A percentile compares a stretch with the other conserved stretches of the same genome.
These are phyloP conservation scores for Erinaceus europaeus DNA, from an alignment of 2,113 vertebrate genomes.

Conservation along the genomic window DNA sequence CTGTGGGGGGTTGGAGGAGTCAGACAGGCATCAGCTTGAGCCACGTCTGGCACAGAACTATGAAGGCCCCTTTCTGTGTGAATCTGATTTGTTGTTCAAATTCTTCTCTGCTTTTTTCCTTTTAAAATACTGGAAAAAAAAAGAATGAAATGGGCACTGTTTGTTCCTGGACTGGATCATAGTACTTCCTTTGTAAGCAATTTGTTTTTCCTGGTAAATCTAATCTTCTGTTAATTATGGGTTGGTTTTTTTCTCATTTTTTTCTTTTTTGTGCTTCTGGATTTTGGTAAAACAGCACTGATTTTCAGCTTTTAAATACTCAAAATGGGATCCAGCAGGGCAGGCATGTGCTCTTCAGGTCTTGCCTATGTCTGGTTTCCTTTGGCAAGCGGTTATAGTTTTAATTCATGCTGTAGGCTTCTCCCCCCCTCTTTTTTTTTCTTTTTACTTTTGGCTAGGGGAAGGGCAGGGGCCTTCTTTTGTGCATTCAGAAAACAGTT, in stretches of 20 bases:
- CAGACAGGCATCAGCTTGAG: background rate
- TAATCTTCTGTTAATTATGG: background rate
- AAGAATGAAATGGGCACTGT: background rate
- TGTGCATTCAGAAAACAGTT: background rate
- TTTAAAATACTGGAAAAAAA: background rate
- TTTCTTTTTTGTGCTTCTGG: background rate
- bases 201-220: conserved; percentile 41
- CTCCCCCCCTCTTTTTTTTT: background rate
- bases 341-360: background rate
- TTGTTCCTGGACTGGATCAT: conserved; percentile 15
- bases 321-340: background rate
- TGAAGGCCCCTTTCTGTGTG: background rate
- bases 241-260: no score
- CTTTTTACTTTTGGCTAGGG: background rate
- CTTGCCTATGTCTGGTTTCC: background rate
- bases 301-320: conserved; percentile 26
- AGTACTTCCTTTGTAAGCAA: background rate
- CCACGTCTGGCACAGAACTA: no score
- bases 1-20: no score
- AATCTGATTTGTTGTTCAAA: background rate
- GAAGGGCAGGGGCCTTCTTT: background rate
- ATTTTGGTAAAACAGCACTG: background rate
- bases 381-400: background rate
- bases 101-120: background rate
- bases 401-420: background rate